Percentiles rank a stretch among this genome's conserved stretches.
These are phyloP conservation scores for Corythaeola cristata DNA, from an alignment of 2,113 vertebrate genomes.

Conservation along the genomic window DNA sequence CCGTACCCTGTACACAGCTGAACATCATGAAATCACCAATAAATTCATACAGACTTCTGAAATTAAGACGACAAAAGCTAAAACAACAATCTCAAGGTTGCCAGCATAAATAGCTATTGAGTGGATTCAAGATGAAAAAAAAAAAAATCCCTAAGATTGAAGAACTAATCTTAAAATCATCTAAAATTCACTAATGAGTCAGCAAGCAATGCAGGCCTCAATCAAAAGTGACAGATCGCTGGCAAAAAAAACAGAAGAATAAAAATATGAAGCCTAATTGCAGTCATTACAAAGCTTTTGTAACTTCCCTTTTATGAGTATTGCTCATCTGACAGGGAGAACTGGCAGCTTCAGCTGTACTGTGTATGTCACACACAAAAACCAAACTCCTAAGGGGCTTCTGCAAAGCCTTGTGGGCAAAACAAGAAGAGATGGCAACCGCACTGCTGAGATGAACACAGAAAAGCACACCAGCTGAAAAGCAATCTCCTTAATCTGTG, in stretches of 20 bases:
- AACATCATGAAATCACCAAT: background rate
- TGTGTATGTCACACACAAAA: background rate
- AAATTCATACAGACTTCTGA: background rate
- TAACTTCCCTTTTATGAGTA: constrained; percentile 28
- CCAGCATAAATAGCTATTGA: background rate
- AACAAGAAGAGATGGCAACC: background rate
- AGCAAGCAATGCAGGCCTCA: background rate
- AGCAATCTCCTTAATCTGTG: background rate
- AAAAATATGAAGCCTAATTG: constrained; percentile 1
- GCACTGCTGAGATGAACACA: accelerated
- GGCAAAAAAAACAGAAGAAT: background rate
- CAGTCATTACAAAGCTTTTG: constrained; percentile 3
- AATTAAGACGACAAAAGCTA: background rate
- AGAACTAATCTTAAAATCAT: background rate
- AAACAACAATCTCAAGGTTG: background rate
- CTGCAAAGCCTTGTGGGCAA: background rate
- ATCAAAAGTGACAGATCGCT: background rate
- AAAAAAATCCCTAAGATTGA: background rate
- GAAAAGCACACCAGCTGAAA: background rate
- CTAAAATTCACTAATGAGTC: background rate
- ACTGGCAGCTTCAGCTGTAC: background rate
- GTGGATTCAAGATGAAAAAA: background rate
- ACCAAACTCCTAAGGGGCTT: background rate
- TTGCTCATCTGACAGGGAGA: background rate
- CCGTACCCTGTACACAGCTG: background rate